phyloP scores from a whole-genome alignment of 2,113 vertebrate genomes.

The Nesoenas mayeri region DNA sequence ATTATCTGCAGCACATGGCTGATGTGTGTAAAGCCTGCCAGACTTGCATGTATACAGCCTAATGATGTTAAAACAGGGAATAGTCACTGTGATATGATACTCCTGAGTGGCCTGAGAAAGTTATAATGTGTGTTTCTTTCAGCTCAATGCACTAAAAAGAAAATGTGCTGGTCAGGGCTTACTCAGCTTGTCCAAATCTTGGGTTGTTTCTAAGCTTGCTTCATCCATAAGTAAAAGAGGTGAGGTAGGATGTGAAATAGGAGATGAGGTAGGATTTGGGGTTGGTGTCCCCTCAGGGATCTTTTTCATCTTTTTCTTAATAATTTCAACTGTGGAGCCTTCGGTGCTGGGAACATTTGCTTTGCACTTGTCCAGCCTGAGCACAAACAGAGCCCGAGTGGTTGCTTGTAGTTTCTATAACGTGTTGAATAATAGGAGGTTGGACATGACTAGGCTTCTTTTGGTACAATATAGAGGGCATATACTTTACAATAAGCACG shows the following conservation, averaged over 20 bases:
- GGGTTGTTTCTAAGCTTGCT: neutral
- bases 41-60: neutral
- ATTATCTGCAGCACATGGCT: neutral
- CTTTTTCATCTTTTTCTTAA: neutral
- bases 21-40: neutral
- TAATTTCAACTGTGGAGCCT: neutral
- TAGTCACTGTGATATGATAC: neutral
- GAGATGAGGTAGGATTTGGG: neutral
- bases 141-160: neutral
- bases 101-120: neutral
- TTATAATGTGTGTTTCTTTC: neutral
- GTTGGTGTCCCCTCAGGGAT: neutral
- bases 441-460: neutral
- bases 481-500: neutral
- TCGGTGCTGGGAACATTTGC: neutral
- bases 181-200: neutral
- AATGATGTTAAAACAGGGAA: slow-evolving; percentile 6
- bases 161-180: neutral
- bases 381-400: neutral
- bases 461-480: neutral
- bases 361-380: neutral
- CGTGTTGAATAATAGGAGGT: neutral
- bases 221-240: neutral
- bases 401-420: neutral
- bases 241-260: neutral